Conservation (phyloP, 2,797 vertebrate genomes). For the Avahi laniger region DNA sequence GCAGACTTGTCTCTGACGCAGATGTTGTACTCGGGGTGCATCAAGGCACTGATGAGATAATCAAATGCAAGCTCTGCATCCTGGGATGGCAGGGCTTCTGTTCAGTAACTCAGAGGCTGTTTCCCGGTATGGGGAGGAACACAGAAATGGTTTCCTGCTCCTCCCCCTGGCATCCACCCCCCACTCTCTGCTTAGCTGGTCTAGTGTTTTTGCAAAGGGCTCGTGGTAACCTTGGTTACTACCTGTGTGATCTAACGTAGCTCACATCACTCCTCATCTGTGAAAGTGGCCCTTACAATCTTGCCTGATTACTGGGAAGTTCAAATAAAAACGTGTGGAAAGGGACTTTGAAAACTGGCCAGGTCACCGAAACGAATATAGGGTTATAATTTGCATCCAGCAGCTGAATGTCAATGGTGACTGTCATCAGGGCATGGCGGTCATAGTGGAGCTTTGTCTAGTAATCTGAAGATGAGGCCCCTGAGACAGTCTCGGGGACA, state of each 20-base stretch:
- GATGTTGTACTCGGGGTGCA: fast-evolving
- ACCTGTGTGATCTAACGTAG: too few relatives aligned
- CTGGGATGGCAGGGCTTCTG: background rate
- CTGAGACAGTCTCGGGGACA: fast-evolving
- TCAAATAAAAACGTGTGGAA: background rate
- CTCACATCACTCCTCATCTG: background rate
- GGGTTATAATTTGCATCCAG: fast-evolving
- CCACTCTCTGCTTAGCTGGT: too few relatives aligned
- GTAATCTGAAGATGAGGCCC: background rate
- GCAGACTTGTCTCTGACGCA: background rate
- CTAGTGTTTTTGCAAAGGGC: background rate
- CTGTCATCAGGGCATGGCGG: background rate
- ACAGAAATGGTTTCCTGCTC: background rate
- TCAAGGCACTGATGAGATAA: background rate
- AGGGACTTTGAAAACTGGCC: background rate
- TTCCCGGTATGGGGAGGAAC: fast-evolving
- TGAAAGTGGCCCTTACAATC: background rate
- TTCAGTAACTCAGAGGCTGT: fast-evolving
- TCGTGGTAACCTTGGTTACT: background rate
- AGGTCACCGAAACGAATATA: background rate
- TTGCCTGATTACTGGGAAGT: background rate
- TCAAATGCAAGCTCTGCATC: background rate
- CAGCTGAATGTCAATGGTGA: background rate
- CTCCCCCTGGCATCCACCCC: too few relatives aligned
- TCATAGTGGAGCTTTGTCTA: background rate